Conservation (phyloP, 2,113 vertebrate genomes). For the Solea senegalensis region DNA sequence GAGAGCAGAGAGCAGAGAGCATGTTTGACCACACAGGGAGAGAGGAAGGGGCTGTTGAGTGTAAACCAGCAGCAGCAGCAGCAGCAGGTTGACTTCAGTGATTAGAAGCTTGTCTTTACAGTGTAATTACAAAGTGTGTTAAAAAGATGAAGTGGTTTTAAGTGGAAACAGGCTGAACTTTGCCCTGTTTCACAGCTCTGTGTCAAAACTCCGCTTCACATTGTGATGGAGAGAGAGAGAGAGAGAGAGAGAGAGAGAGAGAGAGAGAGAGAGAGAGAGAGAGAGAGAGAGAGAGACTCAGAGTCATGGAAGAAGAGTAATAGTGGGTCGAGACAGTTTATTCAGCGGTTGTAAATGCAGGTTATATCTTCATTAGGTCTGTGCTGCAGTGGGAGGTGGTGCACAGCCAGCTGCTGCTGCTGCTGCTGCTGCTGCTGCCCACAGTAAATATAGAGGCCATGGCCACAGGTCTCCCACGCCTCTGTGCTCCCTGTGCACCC, state of each 20-base stretch:
- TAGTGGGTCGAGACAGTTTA: constrained; percentile 10
- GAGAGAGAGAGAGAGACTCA: neutral
- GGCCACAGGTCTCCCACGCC: constrained; percentile 74
- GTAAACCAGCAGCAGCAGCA: neutral
- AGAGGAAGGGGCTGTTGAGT: neutral
- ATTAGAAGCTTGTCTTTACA: constrained; percentile 54
- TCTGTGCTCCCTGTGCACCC: constrained; percentile 56
- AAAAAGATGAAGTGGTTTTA: constrained; percentile 11
- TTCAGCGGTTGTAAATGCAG: constrained; percentile 44
- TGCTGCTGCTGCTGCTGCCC: constrained; percentile 64
- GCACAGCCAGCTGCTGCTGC: constrained; percentile 24
- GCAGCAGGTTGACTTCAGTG: constrained; percentile 27
- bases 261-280: neutral
- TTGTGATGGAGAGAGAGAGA: neutral
- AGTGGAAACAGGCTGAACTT: constrained; percentile 9
- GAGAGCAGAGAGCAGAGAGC: neutral
- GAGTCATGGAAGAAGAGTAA: constrained; percentile 9
- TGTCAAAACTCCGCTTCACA: neutral
- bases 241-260: neutral
- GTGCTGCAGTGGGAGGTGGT: constrained; percentile 54
- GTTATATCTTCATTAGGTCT: constrained; percentile 48
- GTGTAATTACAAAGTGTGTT: constrained; percentile 41
- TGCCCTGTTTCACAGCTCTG: neutral
- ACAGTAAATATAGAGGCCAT: constrained; percentile 79
- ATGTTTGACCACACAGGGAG: constrained; percentile 58